Percentiles rank a stretch among this genome's conserved stretches.
These are phyloP conservation scores for Acanthurus lineatus DNA, from an alignment of 2,797 vertebrate genomes.

Conservation along the genomic window DNA sequence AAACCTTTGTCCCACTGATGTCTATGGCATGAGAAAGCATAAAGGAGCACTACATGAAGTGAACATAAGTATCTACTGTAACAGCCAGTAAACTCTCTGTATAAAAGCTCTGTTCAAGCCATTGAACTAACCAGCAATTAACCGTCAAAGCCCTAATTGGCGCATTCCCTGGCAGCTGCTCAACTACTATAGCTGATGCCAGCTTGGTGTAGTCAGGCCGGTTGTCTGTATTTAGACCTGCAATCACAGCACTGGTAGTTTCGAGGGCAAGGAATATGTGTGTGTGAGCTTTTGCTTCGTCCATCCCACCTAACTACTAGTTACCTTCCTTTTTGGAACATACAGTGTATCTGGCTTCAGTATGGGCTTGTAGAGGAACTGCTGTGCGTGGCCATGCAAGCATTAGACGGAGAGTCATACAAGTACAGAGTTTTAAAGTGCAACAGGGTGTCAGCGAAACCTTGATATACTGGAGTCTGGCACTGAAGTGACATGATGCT, in stretches of 20 bases:
- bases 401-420: background rate
- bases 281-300: background rate
- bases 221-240: constrained; percentile 54
- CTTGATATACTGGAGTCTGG: background rate
- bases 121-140: constrained; percentile 65
- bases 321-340: constrained; percentile 20
- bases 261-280: constrained; percentile 22
- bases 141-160: constrained; percentile 62
- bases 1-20: too few species aligned
- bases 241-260: constrained; percentile 62
- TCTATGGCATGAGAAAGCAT: background rate
- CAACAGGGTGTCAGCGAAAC: background rate
- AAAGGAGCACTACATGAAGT: background rate
- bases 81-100: constrained; percentile 35
- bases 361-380: background rate
- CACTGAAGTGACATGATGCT: too few species aligned
- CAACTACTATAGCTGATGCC: constrained; percentile 43
- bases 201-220: constrained; percentile 39
- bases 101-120: constrained; percentile 42
- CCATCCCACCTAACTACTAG: constrained; percentile 42
- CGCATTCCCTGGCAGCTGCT: constrained; percentile 70
- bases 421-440: background rate
- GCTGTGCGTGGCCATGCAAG: background rate
- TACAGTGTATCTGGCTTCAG: background rate
- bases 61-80: background rate